Conservation (phyloP, 2,888 invertebrate species). For the Meganola albula region DNA sequence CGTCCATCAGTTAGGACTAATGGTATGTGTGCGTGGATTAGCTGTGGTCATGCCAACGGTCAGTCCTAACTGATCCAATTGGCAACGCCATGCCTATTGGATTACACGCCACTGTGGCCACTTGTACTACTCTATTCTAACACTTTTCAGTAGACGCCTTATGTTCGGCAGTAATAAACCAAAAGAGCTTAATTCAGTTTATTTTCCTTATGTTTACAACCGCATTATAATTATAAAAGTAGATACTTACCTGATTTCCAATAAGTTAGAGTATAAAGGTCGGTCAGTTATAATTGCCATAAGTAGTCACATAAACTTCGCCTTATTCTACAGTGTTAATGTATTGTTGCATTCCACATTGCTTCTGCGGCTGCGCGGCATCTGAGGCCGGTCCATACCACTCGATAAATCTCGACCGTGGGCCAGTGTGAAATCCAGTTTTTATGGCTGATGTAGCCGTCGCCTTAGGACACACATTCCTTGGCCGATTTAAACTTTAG, state of each 20-base stretch:
- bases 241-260: slow-evolving; percentile 16
- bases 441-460: slow-evolving; percentile 46
- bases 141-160: no score
- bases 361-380: slow-evolving; percentile 36
- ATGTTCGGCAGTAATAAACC: no score
- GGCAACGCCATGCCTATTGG: no score
- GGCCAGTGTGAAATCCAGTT: slow-evolving; percentile 57
- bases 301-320: slow-evolving; percentile 19
- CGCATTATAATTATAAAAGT: no score
- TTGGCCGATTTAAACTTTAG: slow-evolving; percentile 54
- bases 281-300: slow-evolving; percentile 26
- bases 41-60: no score
- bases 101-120: no score
- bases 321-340: slow-evolving; percentile 39
- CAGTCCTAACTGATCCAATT: no score
- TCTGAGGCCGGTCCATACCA: slow-evolving; percentile 47
- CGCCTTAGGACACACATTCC: slow-evolving; percentile 55
- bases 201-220: no score
- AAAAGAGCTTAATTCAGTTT: no score
- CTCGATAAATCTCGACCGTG: slow-evolving; percentile 60
- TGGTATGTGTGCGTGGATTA: no score
- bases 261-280: slow-evolving; percentile 25
- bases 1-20: no score
- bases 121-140: no score
- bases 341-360: slow-evolving; percentile 48